phyloP scores from a whole-genome alignment of 2,888 invertebrate genomes.

The Alsophila aescularia region DNA sequence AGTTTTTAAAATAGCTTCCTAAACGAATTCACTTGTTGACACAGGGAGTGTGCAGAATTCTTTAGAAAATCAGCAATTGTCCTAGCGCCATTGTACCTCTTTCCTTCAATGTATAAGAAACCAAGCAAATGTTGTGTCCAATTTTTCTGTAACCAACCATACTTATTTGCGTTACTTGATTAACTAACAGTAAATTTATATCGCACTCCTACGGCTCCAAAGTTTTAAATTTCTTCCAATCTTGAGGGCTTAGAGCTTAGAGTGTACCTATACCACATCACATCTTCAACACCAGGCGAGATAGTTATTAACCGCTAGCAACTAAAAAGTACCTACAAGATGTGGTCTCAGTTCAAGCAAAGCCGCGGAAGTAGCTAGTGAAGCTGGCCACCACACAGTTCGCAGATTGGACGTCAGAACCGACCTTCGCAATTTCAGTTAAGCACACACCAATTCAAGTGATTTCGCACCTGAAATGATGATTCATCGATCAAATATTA shows the following conservation, averaged over 20 bases:
- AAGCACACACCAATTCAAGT: slow-evolving; percentile 19
- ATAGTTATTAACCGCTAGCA: no score
- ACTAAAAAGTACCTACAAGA: no score
- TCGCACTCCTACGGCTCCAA: no score
- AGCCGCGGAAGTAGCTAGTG: slow-evolving; percentile 5
- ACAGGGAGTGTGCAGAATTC: slow-evolving; percentile 11
- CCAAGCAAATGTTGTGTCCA: background rate
- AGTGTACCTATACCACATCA: no score
- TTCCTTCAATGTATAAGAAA: background rate
- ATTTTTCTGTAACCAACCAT: background rate
- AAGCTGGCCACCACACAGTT: slow-evolving; percentile 1
- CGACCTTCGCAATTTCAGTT: slow-evolving; percentile 25
- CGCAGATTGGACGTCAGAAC: slow-evolving; percentile 13
- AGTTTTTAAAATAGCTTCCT: no score
- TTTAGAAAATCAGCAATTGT: slow-evolving; percentile 23
- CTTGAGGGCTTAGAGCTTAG: no score
- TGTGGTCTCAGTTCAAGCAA: background rate
- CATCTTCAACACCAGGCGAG: no score
- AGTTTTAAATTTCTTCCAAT: no score
- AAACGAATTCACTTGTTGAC: background rate
- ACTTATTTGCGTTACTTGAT: no score
- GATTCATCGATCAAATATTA: slow-evolving; percentile 6
- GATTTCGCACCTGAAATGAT: slow-evolving; percentile 10
- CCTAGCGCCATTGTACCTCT: background rate
- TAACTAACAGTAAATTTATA: no score